Percentiles rank a stretch among this genome's conserved stretches.
These are phyloP conservation scores for Empidonax traillii DNA, from an alignment of 2,113 vertebrate species.

Conservation along the genomic window DNA sequence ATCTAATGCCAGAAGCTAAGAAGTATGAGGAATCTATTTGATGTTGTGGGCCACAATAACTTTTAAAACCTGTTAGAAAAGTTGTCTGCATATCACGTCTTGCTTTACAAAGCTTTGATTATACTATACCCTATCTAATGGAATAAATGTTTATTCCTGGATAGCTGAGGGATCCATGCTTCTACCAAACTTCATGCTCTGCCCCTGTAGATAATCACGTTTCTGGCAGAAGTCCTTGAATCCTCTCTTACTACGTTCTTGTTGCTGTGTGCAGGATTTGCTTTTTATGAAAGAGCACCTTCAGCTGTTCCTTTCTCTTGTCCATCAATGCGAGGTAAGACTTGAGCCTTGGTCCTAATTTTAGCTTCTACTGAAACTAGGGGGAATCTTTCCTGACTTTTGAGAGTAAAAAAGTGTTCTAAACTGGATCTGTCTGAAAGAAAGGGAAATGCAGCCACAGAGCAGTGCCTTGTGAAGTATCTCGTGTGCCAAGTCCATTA, in stretches of 20 bases:
- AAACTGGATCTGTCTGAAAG: not conserved
- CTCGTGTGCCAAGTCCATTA: not conserved
- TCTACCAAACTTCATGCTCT: not conserved
- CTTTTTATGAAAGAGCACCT: not conserved
- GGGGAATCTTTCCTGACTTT: not conserved
- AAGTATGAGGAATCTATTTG: not conserved
- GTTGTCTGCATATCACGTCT: not conserved
- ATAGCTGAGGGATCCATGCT: not conserved
- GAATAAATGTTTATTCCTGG: not conserved
- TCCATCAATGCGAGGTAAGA: not conserved
- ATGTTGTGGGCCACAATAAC: not conserved
- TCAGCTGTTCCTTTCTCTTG: not conserved
- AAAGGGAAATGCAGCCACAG: accelerated
- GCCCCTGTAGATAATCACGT: not conserved
- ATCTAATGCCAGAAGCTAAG: not conserved
- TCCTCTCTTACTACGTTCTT: not conserved
- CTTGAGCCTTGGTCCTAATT: not conserved
- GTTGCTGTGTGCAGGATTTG: not conserved
- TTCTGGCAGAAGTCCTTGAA: not conserved
- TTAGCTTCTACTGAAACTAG: not conserved
- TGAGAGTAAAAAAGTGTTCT: not conserved
- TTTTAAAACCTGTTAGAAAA: not conserved
- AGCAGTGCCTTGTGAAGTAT: not conserved
- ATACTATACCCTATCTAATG: too few relatives aligned
- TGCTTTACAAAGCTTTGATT: not conserved